Evolutionary conservation across 1,140 invertebrate species (phyloP).

Genomic region (Drosophila guanche): DNA sequence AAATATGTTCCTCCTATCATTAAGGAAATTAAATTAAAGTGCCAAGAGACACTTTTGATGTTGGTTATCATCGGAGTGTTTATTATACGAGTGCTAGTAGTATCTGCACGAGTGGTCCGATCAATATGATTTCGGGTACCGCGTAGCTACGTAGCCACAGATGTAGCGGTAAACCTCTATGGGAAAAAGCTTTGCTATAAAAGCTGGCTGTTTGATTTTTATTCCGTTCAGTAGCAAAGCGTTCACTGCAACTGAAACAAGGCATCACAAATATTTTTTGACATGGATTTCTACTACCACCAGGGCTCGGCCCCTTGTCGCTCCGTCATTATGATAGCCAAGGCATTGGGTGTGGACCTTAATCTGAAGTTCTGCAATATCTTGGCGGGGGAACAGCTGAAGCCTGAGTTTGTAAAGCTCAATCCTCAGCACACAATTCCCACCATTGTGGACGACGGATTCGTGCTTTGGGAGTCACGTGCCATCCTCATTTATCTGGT

Average conservation of each 20-base stretch:
- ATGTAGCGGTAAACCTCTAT: too few relatives aligned
- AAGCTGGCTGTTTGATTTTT: slow-evolving; percentile 4
- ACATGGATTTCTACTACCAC: slow-evolving; percentile 86
- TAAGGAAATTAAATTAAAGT: too few relatives aligned
- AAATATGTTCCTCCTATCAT: too few relatives aligned
- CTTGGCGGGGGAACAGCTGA: slow-evolving; percentile 86
- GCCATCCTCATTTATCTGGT: slow-evolving; percentile 89
- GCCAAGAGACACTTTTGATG: too few relatives aligned
- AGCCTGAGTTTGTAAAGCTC: slow-evolving; percentile 88
- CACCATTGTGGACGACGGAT: slow-evolving; percentile 87
- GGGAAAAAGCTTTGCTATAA: slow-evolving; percentile 18
- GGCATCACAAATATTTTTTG: slow-evolving; percentile 4
- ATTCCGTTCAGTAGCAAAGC: slow-evolving; percentile 16
- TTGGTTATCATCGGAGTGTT: too few relatives aligned
- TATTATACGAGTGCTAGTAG: too few relatives aligned
- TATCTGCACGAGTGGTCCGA: too few relatives aligned
- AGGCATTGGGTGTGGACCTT: slow-evolving; percentile 88
- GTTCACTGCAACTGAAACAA: neutral
- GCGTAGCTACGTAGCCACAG: too few relatives aligned
- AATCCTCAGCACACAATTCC: slow-evolving; percentile 86
- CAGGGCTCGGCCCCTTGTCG: slow-evolving; percentile 88
- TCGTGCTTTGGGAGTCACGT: slow-evolving; percentile 87
- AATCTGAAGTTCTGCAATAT: slow-evolving; percentile 88
- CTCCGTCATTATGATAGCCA: slow-evolving; percentile 87
- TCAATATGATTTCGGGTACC: too few relatives aligned